A percentile compares a stretch with the other conserved stretches of the same genome.
These are phyloP conservation scores for Pycnonotus jocosus DNA, from an alignment of 2,113 vertebrate genomes.

Conservation along the genomic window DNA sequence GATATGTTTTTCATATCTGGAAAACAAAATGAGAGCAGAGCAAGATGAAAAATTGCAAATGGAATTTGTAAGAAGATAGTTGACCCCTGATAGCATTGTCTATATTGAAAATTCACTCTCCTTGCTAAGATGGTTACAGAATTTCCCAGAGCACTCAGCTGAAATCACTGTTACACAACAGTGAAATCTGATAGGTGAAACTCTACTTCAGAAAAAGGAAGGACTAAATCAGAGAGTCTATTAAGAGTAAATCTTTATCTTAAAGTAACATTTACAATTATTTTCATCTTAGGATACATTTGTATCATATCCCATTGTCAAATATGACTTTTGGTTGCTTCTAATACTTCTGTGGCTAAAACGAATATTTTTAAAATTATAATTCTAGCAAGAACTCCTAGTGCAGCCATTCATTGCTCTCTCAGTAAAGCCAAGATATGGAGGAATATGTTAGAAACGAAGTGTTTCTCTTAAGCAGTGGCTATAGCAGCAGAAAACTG, in stretches of 20 bases:
- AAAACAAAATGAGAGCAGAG: background rate
- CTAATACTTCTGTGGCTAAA: background rate
- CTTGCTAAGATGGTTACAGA: background rate
- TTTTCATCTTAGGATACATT: background rate
- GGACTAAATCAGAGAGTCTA: background rate
- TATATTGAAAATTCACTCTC: background rate
- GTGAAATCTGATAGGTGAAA: background rate
- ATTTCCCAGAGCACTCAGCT: background rate
- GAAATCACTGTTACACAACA: background rate
- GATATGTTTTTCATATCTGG: background rate
- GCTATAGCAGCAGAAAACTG: background rate
- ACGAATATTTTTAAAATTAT: background rate
- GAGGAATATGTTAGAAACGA: background rate
- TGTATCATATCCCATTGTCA: background rate
- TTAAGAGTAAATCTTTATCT: background rate
- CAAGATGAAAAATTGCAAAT: background rate
- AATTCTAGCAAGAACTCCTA: background rate
- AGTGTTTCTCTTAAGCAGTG: background rate
- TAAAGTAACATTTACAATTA: background rate
- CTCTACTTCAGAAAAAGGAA: background rate
- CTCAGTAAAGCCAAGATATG: background rate
- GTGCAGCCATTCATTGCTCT: background rate
- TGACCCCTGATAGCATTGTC: background rate
- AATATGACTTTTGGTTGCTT: background rate
- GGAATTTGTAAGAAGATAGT: background rate